Base-by-base conservation (phyloP, 2,113 vertebrate genomes). In the Sebastes fasciatus region DNA sequence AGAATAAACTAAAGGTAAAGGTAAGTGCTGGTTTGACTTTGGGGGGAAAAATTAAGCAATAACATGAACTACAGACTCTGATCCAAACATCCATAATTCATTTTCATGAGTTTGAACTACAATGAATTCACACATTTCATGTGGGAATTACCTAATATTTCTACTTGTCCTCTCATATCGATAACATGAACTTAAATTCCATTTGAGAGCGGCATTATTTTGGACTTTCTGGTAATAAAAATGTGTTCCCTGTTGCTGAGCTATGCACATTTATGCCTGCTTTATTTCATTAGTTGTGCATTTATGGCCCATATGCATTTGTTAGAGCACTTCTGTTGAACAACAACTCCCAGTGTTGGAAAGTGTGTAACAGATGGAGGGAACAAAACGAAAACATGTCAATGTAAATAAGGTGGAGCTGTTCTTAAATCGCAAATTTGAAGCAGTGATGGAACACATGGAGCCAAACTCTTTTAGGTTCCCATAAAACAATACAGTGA, bases 301-400 rank as follows among this genome's bases (percentile, higher is more conserved):
- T 82, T 82, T 65, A 69, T 8, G 46, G 40, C 34, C 62, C 61
- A 19, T 71, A 75, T 75, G 74, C 13, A 63, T 45, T 82, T 49
- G 40, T 68, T 66, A 12, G 46, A 73, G 51, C 54, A 48, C 48
- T 40, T 64, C 45, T 61, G 75, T 43, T 17, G 61, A 81, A 80
- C 65, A 77, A 73, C 71, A 43, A 78, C 7, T 82, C 40, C 51
- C 42, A 10, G 46, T 66, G 55, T 79, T 52, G 48, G 4, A 17
- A 52, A 42, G 40, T n/a, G 34, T 54, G 5, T 0, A 80, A 65
- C 73, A 85, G 89, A 90, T 84, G 84, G 86, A 65, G 61, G 42
- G 7, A 73, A 72, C 54, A 62, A 42, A 70, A 43, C 46, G 14
- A 74, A 34, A 75, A 21, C 5, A 64, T 0, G 2, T 77, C 19